A percentile compares a stretch with the other conserved stretches of the same genome.
Conservation (phyloP, 2,888 invertebrate species). For the Ferdinandea cuprea region DNA sequence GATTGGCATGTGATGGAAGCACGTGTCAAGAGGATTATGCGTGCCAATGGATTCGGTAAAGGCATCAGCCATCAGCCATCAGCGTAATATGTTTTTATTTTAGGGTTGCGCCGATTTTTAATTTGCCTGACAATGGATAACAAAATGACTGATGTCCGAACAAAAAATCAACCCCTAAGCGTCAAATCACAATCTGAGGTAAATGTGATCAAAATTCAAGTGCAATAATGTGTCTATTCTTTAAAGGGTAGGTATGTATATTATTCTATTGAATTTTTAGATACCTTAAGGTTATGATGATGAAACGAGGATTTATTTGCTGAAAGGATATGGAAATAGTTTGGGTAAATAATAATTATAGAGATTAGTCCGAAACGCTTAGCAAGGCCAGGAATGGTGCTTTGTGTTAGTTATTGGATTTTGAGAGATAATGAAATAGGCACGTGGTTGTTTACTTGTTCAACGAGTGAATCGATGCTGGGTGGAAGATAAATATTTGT, state of each 20-base stretch:
- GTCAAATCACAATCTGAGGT: not conserved
- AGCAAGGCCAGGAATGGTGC: not conserved
- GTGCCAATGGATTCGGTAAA: constrained; percentile 40
- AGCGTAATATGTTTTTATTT: not conserved
- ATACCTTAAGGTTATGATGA: too few species aligned
- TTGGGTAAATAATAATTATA: too few species aligned
- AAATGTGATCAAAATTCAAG: too few species aligned
- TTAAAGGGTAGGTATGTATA: too few species aligned
- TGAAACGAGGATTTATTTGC: too few species aligned
- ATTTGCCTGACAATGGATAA: constrained; percentile 35
- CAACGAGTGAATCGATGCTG: too few species aligned
- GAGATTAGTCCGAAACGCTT: too few species aligned
- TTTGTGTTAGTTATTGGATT: constrained; percentile 30
- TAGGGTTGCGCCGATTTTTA: constrained; percentile 33
- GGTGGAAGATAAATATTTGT: too few species aligned
- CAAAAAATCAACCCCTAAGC: constrained; percentile 50
- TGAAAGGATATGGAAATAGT: too few species aligned
- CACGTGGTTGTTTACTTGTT: constrained; percentile 2
- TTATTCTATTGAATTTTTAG: too few species aligned
- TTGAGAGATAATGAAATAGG: constrained; percentile 15
- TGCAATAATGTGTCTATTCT: too few species aligned
- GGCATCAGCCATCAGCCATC: not conserved
- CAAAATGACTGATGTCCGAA: constrained; percentile 37
- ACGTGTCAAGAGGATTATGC: constrained; percentile 67
- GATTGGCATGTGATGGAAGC: constrained; percentile 63